Percentiles rank a stretch among this genome's conserved stretches.
Evolutionary conservation across 2,888 invertebrate species (phyloP).

Genomic region (Ceraclea dissimilis): DNA sequence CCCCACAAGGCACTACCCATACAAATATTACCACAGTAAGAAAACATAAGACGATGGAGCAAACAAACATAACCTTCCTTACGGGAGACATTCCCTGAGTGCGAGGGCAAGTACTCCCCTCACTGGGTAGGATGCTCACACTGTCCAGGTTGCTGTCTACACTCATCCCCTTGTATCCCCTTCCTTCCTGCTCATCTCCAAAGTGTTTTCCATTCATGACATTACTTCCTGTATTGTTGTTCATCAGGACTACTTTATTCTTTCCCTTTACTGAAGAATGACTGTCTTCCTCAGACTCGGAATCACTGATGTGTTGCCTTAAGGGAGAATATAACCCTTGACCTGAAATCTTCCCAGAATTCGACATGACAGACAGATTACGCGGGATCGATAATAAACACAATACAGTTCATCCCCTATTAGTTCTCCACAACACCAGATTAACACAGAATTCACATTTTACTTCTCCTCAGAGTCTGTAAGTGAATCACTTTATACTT

Average conservation of each 20-base stretch:
- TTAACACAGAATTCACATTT: too few species aligned
- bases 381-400: not conserved
- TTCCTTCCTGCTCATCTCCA: conserved; percentile 41
- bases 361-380: conserved; percentile 12
- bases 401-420: not conserved
- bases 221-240: conserved; percentile 35
- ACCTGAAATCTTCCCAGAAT: conserved; percentile 14
- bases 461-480: too few species aligned
- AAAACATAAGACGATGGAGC: conserved; percentile 63
- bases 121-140: conserved; percentile 44
- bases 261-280: conserved; percentile 1
- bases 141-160: conserved; percentile 46
- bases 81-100: conserved; percentile 55
- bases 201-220: conserved; percentile 30
- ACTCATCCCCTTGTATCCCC: conserved; percentile 42
- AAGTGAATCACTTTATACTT: too few species aligned
- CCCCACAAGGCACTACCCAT: conserved; percentile 69
- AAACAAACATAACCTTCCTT: conserved; percentile 60
- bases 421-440: too few species aligned
- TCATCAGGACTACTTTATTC: conserved; percentile 17
- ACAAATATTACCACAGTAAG: conserved; percentile 65
- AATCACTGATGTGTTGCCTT: conserved; percentile 69
- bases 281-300: conserved; percentile 54
- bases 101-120: conserved; percentile 33
- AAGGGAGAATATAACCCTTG: conserved; percentile 65